phyloP scores from a whole-genome alignment of 2,113 vertebrate species.

The Thunnus thynnus region DNA sequence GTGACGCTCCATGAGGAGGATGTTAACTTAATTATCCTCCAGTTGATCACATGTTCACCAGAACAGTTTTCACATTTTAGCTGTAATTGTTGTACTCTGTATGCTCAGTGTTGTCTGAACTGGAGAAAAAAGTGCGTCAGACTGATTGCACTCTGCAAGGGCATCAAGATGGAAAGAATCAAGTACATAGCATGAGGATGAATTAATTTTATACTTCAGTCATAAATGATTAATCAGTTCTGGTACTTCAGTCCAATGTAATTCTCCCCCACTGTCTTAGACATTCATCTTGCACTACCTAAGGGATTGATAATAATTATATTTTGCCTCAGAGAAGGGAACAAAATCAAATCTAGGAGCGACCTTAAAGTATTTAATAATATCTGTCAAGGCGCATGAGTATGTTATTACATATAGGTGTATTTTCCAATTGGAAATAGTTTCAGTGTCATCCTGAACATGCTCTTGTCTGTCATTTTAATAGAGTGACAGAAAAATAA shows the following conservation, averaged over 20 bases:
- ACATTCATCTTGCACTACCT: conserved; percentile 56
- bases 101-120: neutral
- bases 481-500: conserved; percentile 5
- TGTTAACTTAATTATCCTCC: conserved; percentile 8
- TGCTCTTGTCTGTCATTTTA: conserved; percentile 20
- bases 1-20: neutral
- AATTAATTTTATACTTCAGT: conserved; percentile 34
- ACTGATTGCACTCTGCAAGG: conserved; percentile 17
- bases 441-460: neutral
- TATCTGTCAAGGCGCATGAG: conserved; percentile 35
- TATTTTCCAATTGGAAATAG: conserved; percentile 38
- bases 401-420: conserved; percentile 16
- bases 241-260: conserved; percentile 27
- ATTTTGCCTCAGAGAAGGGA: conserved; percentile 48
- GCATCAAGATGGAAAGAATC: conserved; percentile 11
- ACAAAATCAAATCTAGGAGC: conserved; percentile 50
- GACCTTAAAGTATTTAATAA: conserved; percentile 56
- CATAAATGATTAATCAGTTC: conserved; percentile 51
- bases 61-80: neutral
- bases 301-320: conserved; percentile 63
- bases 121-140: neutral
- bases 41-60: neutral
- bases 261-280: conserved; percentile 26
- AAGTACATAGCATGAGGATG: neutral
- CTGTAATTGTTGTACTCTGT: neutral